phyloP scores from a whole-genome alignment of 2,888 invertebrate species.

The Trichopoda pennipes region DNA sequence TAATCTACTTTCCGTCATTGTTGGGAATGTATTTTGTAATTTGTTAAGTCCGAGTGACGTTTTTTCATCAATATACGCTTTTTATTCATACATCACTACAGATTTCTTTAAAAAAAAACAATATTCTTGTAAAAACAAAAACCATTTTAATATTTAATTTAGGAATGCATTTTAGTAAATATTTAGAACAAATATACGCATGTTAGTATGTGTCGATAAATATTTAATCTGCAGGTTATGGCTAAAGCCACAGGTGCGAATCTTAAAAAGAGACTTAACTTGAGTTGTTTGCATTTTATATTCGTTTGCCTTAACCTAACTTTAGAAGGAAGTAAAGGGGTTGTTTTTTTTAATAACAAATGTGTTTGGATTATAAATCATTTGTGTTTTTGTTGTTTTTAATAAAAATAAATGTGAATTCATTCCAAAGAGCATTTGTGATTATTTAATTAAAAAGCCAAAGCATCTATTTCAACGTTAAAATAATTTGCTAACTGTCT shows the following conservation, averaged over 20 bases:
- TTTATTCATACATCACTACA: no score
- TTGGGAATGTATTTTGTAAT: no score
- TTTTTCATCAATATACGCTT: no score
- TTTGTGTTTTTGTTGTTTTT: constrained; percentile 18
- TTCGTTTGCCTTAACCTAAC: neutral
- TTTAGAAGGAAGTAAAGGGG: constrained; percentile 48
- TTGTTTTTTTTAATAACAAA: constrained; percentile 22
- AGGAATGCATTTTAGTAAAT: neutral
- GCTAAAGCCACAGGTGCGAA: constrained; percentile 6
- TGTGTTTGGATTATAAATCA: constrained; percentile 41
- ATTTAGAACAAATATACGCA: constrained; percentile 21
- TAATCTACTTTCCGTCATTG: no score
- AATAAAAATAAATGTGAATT: constrained; percentile 17
- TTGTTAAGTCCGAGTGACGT: no score
- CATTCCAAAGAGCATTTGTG: constrained; percentile 1
- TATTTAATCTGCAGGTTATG: constrained; percentile 32
- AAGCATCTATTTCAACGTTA: neutral
- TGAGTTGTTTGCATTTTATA: neutral
- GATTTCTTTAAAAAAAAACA: neutral
- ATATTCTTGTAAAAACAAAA: constrained; percentile 9
- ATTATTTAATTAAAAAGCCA: constrained; percentile 23
- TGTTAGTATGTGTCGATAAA: neutral
- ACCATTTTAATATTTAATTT: constrained; percentile 1
- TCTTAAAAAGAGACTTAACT: no score
- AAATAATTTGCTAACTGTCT: constrained; percentile 22